These are phyloP conservation scores for Leptodactylus fallax DNA, from an alignment of 2,797 vertebrate species.

Conservation along the genomic window DNA sequence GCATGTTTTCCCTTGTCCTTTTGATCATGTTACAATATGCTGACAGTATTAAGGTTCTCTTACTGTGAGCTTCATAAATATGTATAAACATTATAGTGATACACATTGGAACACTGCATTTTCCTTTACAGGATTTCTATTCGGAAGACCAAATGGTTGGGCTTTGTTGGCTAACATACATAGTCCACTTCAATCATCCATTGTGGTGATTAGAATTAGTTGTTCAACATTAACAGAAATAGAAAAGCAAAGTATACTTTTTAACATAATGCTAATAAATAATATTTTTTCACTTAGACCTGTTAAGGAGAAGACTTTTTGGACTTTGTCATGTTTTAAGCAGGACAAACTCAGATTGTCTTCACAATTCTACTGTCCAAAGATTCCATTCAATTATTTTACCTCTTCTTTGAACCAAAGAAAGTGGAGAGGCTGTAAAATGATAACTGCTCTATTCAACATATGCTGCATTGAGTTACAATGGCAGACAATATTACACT, in stretches of 20 bases:
- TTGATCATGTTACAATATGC: conserved; percentile 51
- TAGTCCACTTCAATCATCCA: no score
- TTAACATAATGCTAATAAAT: no score
- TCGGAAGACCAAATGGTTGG: background rate
- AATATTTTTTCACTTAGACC: no score
- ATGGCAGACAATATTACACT: no score
- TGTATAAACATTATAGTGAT: conserved; percentile 35
- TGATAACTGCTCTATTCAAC: background rate
- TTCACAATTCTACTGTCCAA: no score
- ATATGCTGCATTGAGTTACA: background rate
- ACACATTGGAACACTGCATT: conserved; percentile 19
- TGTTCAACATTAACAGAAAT: background rate
- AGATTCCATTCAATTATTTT: background rate
- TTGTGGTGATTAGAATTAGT: background rate
- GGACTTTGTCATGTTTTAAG: no score
- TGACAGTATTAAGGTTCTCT: conserved; percentile 49
- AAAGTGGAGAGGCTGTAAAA: background rate
- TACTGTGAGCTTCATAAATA: conserved; percentile 46
- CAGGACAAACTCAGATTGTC: no score
- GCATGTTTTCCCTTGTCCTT: conserved; percentile 47
- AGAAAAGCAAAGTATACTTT: background rate
- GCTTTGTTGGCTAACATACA: background rate
- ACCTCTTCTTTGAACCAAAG: background rate
- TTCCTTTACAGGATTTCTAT: conserved; percentile 24
- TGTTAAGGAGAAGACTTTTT: no score